Conservation (phyloP, 1,140 invertebrate genomes). For the Caenorhabditis briggsae region DNA sequence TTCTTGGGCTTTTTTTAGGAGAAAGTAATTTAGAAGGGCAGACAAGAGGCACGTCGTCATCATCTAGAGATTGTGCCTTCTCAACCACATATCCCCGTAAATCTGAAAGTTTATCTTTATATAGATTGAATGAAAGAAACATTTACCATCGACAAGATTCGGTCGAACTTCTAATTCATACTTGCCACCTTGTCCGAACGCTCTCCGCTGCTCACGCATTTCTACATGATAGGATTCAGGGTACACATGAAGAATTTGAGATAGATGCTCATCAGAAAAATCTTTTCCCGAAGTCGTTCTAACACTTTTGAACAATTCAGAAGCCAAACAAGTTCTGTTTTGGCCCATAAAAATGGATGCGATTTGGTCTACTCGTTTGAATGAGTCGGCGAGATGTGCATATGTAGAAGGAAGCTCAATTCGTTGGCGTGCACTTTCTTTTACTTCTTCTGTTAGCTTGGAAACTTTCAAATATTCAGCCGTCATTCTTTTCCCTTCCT, state of each 20-base stretch:
- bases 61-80: neutral
- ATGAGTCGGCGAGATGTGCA: conserved; percentile 24
- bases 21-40: conserved; percentile 17
- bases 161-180: conserved; percentile 18
- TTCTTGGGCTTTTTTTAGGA: conserved; percentile 24
- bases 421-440: conserved; percentile 25
- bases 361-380: conserved; percentile 36
- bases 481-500: conserved; percentile 35
- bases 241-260: conserved; percentile 40
- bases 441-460: conserved; percentile 1
- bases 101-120: neutral
- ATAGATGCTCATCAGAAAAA: conserved; percentile 10
- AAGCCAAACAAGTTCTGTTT: neutral
- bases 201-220: conserved; percentile 33
- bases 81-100: neutral
- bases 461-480: conserved; percentile 2
- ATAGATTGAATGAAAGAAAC: neutral
- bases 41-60: conserved; percentile 20
- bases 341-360: neutral
- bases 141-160: conserved; percentile 18
- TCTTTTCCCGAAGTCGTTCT: neutral
- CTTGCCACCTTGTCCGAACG: conserved; percentile 24
- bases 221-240: conserved; percentile 1
- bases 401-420: conserved; percentile 18
- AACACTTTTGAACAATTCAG: conserved; percentile 12